A percentile compares a stretch with the other conserved stretches of the same genome.
Conservation (phyloP, 2,797 vertebrate genomes). For the Fistularia commersonii region DNA sequence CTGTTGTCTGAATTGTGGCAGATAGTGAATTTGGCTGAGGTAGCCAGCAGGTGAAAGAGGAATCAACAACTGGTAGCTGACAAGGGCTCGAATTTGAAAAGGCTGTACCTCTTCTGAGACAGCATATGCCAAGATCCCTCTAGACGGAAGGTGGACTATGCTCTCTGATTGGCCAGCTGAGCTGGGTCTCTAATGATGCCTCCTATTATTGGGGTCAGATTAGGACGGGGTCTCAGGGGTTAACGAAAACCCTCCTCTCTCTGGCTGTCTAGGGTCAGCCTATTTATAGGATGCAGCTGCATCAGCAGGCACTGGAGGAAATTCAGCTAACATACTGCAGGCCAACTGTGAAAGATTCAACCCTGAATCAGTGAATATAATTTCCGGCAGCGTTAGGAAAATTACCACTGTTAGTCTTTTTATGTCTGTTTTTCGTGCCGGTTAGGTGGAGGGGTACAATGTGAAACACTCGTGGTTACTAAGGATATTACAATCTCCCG, state of each 20-base stretch:
- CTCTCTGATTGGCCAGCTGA: slow-evolving; percentile 22
- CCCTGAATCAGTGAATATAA: slow-evolving; percentile 44
- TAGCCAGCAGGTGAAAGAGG: slow-evolving; percentile 26
- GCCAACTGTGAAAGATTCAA: slow-evolving; percentile 53
- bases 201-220: slow-evolving; percentile 55
- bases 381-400: slow-evolving; percentile 31
- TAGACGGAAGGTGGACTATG: slow-evolving; percentile 1
- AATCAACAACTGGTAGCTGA: slow-evolving; percentile 35
- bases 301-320: slow-evolving; percentile 59
- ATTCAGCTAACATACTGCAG: slow-evolving; percentile 48
- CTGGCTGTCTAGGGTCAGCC: slow-evolving; percentile 52
- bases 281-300: slow-evolving; percentile 74
- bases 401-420: slow-evolving; percentile 18
- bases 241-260: slow-evolving; percentile 47
- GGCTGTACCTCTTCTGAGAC: slow-evolving; percentile 28
- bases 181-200: slow-evolving; percentile 39
- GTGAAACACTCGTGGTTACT: slow-evolving; percentile 3
- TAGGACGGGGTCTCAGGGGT: slow-evolving; percentile 60
- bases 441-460: slow-evolving; percentile 16
- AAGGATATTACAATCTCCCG: slow-evolving; percentile 16
- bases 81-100: slow-evolving; percentile 23
- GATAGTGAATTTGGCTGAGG: slow-evolving; percentile 31
- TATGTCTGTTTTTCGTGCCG: slow-evolving; percentile 6
- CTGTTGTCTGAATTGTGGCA: slow-evolving; percentile 30
- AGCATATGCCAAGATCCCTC: slow-evolving; percentile 15